Conservation (phyloP, 1,140 invertebrate species). For the Anoplolepis gracilipes region DNA sequence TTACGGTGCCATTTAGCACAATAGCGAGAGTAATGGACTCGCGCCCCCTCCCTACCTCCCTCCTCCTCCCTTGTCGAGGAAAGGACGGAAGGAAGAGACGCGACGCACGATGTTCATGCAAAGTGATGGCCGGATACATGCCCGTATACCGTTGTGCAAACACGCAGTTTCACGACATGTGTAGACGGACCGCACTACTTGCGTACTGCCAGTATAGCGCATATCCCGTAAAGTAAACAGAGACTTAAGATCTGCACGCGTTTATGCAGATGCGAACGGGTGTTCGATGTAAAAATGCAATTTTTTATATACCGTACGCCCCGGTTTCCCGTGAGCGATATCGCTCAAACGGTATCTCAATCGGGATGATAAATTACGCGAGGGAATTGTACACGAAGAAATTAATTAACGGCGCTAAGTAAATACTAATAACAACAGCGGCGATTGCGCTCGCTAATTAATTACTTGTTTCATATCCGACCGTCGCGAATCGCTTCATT, state of each 20-base stretch:
- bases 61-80: neutral
- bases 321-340: neutral
- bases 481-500: neutral
- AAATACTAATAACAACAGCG: slow-evolving; percentile 41
- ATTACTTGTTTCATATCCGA: slow-evolving; percentile 30
- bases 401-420: slow-evolving; percentile 11
- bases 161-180: slow-evolving; percentile 25
- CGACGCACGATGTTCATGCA: slow-evolving; percentile 10
- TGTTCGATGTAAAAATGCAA: neutral
- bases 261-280: neutral
- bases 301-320: neutral
- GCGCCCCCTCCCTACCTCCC: neutral
- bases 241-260: slow-evolving; percentile 2
- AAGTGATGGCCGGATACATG: slow-evolving; percentile 43
- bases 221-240: neutral
- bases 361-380: neutral
- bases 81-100: slow-evolving; percentile 41
- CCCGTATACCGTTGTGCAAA: slow-evolving; percentile 33
- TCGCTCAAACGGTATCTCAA: neutral
- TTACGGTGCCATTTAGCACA: slow-evolving; percentile 52
- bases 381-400: neutral
- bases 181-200: neutral
- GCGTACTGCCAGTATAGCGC: neutral
- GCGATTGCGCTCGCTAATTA: slow-evolving; percentile 20
- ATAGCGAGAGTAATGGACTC: slow-evolving; percentile 48